A percentile compares a stretch with the other conserved stretches of the same genome.
These are phyloP conservation scores for Shinisaurus crocodilurus DNA, from an alignment of 2,113 vertebrate genomes.

Conservation along the genomic window DNA sequence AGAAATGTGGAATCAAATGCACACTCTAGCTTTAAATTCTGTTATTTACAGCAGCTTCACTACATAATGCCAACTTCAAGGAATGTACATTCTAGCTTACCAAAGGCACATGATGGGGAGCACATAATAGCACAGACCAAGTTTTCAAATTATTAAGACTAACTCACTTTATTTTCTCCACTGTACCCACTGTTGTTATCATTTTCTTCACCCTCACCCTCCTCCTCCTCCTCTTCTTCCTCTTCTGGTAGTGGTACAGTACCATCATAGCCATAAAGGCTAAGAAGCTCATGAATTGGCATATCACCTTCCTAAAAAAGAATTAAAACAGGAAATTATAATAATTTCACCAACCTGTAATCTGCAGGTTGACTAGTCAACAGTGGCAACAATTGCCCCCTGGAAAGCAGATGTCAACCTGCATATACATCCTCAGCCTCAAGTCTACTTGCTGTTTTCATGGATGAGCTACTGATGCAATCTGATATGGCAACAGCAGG, in stretches of 20 bases:
- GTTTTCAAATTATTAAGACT: not conserved
- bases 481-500: not conserved
- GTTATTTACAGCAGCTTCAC: constrained; percentile 8
- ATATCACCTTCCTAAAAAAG: constrained; percentile 91
- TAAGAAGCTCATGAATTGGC: constrained; percentile 96
- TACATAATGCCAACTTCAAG: constrained; percentile 1
- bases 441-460: not conserved
- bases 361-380: constrained; percentile 9
- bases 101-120: not conserved
- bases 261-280: constrained; percentile 91
- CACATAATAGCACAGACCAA: constrained; percentile 5
- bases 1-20: not conserved
- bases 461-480: not conserved
- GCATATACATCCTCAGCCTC: not conserved
- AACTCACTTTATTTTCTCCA: constrained; percentile 83
- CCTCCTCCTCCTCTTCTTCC: constrained; percentile 86
- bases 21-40: not conserved
- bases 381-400: constrained; percentile 1
- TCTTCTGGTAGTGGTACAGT: constrained; percentile 88
- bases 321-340: constrained; percentile 39
- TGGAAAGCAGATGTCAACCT: not conserved
- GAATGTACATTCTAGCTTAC: constrained; percentile 4
- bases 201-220: constrained; percentile 88
- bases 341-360: constrained; percentile 20
- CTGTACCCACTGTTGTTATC: constrained; percentile 93